These are phyloP conservation scores for Agrilus mali DNA, from an alignment of 2,888 invertebrate genomes.

Conservation along the genomic window DNA sequence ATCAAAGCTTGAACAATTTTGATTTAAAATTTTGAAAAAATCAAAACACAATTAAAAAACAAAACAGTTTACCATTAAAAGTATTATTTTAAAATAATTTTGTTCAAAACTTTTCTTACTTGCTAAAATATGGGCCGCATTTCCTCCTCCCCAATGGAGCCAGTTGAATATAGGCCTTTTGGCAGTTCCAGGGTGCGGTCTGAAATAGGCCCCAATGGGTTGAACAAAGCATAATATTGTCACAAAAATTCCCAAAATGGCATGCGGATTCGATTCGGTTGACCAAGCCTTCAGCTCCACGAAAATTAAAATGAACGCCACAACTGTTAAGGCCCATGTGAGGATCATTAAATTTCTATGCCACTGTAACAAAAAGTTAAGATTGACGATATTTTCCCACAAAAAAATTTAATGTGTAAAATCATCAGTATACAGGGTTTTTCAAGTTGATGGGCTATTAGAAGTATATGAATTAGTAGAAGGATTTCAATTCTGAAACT, in stretches of 20 bases:
- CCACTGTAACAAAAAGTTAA: constrained; percentile 44
- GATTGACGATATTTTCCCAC: no score
- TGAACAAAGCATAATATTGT: constrained; percentile 71
- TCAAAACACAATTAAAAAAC: no score
- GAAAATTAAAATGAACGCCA: constrained; percentile 70
- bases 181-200: constrained; percentile 73
- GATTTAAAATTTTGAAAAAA: no score
- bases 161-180: constrained; percentile 79
- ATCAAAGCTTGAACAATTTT: no score
- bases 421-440: no score
- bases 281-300: constrained; percentile 68
- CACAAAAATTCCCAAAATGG: constrained; percentile 68
- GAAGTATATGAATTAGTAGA: no score
- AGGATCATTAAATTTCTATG: constrained; percentile 75
- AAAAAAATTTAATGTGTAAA: no score
- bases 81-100: not conserved
- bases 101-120: constrained; percentile 43
- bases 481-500: no score
- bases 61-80: not conserved
- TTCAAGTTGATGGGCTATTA: no score
- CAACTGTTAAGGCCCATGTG: constrained; percentile 67
- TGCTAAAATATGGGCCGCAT: constrained; percentile 74
- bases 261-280: constrained; percentile 60
- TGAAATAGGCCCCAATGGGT: constrained; percentile 75
- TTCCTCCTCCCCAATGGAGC: constrained; percentile 82